phyloP scores from a whole-genome alignment of 2,113 vertebrate genomes.

The human (Homo sapiens) region GRCh38 chr2:63375501-63376000 shows the following conservation, averaged over 20 bases:
- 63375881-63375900: background rate
- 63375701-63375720: slow-evolving; percentile 15
- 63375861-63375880: background rate
- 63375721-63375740: background rate
- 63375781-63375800: background rate
- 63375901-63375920: background rate
- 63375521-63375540: slow-evolving; percentile 23
- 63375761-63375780: background rate
- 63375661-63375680: background rate
- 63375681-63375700: slow-evolving; percentile 49
- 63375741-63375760: slow-evolving; percentile 10
- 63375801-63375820: background rate
- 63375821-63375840: background rate
- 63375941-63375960: background rate
- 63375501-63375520: background rate
- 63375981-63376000: slow-evolving; percentile 28
- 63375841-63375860: background rate
- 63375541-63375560: slow-evolving; percentile 20
- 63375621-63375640: background rate
- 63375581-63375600: background rate
- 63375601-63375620: background rate
- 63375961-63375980: background rate
- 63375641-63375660: background rate
- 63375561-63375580: slow-evolving; percentile 42
- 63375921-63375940: background rate